Conservation (phyloP, 2,113 vertebrate species). For the Plecturocebus donacophilus region DNA sequence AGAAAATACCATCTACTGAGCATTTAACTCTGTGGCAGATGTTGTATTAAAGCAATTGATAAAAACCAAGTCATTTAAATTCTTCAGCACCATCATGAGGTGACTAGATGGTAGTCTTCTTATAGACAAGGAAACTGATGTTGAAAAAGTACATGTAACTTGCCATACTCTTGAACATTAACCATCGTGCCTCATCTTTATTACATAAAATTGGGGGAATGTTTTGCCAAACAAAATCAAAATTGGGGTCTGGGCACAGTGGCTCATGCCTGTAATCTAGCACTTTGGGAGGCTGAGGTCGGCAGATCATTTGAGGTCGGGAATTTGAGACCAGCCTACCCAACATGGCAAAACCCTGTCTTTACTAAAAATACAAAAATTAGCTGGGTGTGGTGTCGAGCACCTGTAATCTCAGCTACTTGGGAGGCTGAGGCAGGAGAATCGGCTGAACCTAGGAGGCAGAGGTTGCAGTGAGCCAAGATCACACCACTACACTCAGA, state of each 20-base stretch:
- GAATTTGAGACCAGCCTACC: too few relatives aligned
- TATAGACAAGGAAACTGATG: not conserved
- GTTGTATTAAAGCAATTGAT: not conserved
- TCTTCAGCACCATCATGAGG: not conserved
- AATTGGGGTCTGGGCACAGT: not conserved
- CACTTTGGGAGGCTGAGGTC: too few relatives aligned
- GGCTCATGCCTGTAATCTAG: too few relatives aligned
- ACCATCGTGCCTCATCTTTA: not conserved
- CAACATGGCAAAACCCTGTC: too few relatives aligned
- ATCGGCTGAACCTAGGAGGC: too few relatives aligned
- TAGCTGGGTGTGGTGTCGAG: too few relatives aligned
- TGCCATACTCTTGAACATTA: not conserved
- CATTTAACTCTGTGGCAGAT: not conserved
- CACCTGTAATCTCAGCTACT: too few relatives aligned
- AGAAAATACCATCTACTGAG: not conserved
- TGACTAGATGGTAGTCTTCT: not conserved
- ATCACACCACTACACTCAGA: too few relatives aligned
- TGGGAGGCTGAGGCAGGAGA: too few relatives aligned
- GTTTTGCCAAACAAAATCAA: not conserved
- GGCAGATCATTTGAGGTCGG: too few relatives aligned
- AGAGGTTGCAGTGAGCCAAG: too few relatives aligned
- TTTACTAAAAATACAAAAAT: too few relatives aligned
- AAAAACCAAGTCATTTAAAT: slow-evolving; percentile 11
- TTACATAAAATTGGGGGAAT: not conserved
- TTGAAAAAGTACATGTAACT: not conserved